phyloP scores from a whole-genome alignment of 2,888 invertebrate genomes.

The Apamea monoglypha region DNA sequence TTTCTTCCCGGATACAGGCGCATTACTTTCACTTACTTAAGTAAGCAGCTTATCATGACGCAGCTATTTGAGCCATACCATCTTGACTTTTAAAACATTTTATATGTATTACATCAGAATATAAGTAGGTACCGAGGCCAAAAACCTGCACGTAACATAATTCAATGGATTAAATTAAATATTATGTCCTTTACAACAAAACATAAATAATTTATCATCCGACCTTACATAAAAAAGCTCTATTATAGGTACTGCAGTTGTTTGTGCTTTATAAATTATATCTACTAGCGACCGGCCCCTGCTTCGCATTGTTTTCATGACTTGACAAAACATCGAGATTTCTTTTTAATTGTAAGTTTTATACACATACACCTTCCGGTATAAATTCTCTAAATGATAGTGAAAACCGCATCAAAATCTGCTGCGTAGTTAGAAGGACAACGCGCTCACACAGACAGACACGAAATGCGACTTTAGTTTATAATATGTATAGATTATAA shows the following conservation, averaged over 20 bases:
- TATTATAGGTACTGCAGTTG: not conserved
- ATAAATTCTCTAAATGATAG: not conserved
- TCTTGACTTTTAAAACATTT: constrained; percentile 32
- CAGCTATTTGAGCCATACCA: constrained; percentile 22
- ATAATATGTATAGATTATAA: not conserved
- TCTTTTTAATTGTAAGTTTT: not conserved
- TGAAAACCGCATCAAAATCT: not conserved
- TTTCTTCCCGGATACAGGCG: constrained; percentile 49
- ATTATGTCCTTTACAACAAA: constrained; percentile 3
- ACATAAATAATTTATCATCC: constrained; percentile 1
- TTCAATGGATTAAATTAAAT: not conserved
- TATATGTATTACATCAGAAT: constrained; percentile 30
- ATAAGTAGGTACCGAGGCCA: not conserved
- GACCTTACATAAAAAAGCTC: not conserved
- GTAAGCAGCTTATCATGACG: constrained; percentile 46
- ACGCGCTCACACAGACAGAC: not conserved
- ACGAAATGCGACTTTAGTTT: too few species aligned
- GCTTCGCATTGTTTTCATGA: not conserved
- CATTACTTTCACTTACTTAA: constrained; percentile 55
- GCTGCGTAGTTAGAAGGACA: not conserved
- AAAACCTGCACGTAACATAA: constrained; percentile 2
- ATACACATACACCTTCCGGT: not conserved
- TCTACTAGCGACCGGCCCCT: not conserved
- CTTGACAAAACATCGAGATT: not conserved
- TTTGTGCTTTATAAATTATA: constrained; percentile 5